A percentile compares a stretch with the other conserved stretches of the same genome.
Conservation (phyloP, 1,140 invertebrate species). For the Zaprionus inermis region DNA sequence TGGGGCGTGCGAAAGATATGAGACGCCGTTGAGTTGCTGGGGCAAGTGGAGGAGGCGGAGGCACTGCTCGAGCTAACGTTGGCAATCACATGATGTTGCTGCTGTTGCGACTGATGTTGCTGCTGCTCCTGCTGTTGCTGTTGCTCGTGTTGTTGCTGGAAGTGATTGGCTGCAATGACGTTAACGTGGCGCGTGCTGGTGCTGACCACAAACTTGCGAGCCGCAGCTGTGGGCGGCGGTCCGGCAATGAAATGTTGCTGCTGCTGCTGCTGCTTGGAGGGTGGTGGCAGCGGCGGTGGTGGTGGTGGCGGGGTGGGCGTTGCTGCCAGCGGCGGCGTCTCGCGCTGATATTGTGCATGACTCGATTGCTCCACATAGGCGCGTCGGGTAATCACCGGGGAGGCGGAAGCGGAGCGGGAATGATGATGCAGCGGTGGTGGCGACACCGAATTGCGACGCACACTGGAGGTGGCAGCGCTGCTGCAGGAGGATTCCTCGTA, state of each 20-base stretch:
- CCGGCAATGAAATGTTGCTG: slow-evolving; percentile 39
- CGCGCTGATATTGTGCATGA: slow-evolving; percentile 58
- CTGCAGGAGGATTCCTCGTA: slow-evolving; percentile 60
- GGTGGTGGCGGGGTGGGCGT: slow-evolving; percentile 43
- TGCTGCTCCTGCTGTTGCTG: slow-evolving; percentile 54
- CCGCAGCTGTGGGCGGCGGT: slow-evolving; percentile 59
- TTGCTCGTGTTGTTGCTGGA: slow-evolving; percentile 63
- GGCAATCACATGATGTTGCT: slow-evolving; percentile 49
- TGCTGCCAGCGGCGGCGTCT: slow-evolving; percentile 51
- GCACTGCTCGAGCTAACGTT: slow-evolving; percentile 60
- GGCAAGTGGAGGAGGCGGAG: slow-evolving; percentile 30
- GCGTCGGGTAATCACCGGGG: slow-evolving; percentile 61
- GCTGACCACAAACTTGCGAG: slow-evolving; percentile 76
- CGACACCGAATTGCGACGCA: slow-evolving; percentile 71
- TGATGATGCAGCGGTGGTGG: slow-evolving; percentile 78
- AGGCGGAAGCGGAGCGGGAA: slow-evolving; percentile 72
- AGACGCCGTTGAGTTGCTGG: slow-evolving; percentile 44
- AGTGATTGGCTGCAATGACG: slow-evolving; percentile 70
- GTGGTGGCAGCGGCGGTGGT: slow-evolving; percentile 47
- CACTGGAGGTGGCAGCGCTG: slow-evolving; percentile 27
- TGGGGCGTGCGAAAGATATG: slow-evolving; percentile 81
- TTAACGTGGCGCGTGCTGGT: slow-evolving; percentile 75
- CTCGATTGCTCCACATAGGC: slow-evolving; percentile 44
- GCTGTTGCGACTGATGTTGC: slow-evolving; percentile 44
- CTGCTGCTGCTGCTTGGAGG: slow-evolving; percentile 45